A percentile compares a stretch with the other conserved stretches of the same genome.
Evolutionary conservation across 2,888 invertebrate genomes (phyloP).

Genomic region (Lepidochrysops patricia): DNA sequence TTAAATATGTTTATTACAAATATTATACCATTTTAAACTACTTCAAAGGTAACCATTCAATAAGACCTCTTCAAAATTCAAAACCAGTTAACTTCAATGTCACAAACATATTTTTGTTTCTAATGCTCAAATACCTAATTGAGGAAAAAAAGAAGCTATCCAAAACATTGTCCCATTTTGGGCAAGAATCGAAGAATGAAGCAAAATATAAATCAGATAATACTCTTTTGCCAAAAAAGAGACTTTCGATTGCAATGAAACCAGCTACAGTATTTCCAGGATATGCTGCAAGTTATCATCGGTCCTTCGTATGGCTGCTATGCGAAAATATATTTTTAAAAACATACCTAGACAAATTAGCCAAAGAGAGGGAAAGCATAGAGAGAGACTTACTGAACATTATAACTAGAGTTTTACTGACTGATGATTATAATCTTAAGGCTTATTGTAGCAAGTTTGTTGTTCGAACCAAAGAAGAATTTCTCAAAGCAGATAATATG

Average conservation of each 20-base stretch:
- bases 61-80: background rate
- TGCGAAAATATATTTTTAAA: slow-evolving; percentile 57
- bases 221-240: slow-evolving; percentile 45
- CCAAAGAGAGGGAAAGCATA: slow-evolving; percentile 42
- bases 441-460: slow-evolving; percentile 49
- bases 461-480: slow-evolving; percentile 43
- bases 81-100: background rate
- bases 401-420: slow-evolving; percentile 47
- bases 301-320: slow-evolving; percentile 47
- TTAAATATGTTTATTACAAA: background rate
- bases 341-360: slow-evolving; percentile 41
- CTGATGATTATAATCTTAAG: slow-evolving; percentile 47
- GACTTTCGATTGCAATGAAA: slow-evolving; percentile 39
- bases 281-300: slow-evolving; percentile 47
- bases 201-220: slow-evolving; percentile 45
- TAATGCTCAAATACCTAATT: slow-evolving; percentile 41
- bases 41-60: background rate
- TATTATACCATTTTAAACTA: background rate
- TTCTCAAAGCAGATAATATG: slow-evolving; percentile 44
- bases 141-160: slow-evolving; percentile 47
- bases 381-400: slow-evolving; percentile 46
- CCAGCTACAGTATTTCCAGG: slow-evolving; percentile 47
- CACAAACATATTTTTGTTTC: background rate
- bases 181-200: slow-evolving; percentile 52
- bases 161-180: slow-evolving; percentile 42